A percentile compares a stretch with the other conserved stretches of the same genome.
Conservation (phyloP, 2,888 invertebrate genomes). For the Meghimatium bilineatum region DNA sequence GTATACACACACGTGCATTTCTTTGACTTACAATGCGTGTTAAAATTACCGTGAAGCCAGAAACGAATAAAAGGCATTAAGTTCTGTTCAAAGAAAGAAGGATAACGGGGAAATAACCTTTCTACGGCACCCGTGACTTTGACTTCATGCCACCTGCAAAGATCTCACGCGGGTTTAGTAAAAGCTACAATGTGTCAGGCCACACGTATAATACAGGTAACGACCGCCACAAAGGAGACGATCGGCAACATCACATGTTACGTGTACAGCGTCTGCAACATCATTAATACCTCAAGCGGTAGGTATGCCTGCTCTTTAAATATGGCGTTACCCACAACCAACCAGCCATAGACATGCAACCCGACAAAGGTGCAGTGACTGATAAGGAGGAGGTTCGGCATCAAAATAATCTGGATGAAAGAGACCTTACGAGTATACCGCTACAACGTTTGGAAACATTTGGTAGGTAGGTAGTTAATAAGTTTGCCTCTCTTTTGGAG, state of each 20-base stretch:
- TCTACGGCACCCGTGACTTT: neutral
- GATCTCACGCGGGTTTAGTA: neutral
- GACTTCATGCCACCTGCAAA: constrained; percentile 5
- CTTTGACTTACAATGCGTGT: neutral
- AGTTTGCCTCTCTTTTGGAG: no score
- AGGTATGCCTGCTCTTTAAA: no score
- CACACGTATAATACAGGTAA: neutral
- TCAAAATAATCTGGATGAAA: no score
- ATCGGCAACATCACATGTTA: neutral
- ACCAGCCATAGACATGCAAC: no score
- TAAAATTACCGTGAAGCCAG: neutral
- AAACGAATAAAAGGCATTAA: neutral
- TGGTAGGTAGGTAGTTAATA: no score
- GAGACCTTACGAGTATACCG: no score
- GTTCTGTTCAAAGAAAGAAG: neutral
- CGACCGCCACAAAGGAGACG: neutral
- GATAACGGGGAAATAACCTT: neutral
- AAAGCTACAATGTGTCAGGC: constrained; percentile 15
- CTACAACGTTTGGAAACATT: no score
- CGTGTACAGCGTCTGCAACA: neutral
- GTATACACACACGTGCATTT: constrained; percentile 8
- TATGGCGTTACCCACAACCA: no score
- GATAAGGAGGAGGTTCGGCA: no score
- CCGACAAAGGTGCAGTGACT: no score
- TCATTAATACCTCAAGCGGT: neutral